These are phyloP conservation scores for Leucopsar rothschildi DNA, from an alignment of 2,113 vertebrate genomes.

Conservation along the genomic window DNA sequence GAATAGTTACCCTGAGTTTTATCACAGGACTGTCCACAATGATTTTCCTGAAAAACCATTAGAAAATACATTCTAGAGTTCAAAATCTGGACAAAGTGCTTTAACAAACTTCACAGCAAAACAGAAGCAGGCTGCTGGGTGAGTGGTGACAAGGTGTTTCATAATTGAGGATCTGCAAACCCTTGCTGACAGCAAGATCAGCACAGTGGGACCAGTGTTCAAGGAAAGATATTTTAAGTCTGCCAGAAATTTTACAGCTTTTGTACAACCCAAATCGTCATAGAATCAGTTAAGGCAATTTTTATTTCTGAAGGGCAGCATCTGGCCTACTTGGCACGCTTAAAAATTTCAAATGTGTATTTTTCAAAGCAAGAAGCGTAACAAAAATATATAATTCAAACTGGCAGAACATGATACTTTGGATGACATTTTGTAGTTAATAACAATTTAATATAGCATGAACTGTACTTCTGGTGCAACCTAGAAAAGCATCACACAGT, in stretches of 20 bases:
- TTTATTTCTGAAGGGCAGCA: slow-evolving; percentile 57
- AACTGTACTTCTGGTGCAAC: slow-evolving; percentile 13
- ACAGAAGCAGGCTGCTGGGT: not conserved
- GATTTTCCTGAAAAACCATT: not conserved
- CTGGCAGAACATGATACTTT: not conserved
- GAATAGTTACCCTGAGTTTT: not conserved
- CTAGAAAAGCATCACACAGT: not conserved
- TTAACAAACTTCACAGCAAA: not conserved
- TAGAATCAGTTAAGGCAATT: slow-evolving; percentile 7
- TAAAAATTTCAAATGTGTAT: not conserved
- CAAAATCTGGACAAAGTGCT: not conserved
- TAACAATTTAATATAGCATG: slow-evolving; percentile 4
- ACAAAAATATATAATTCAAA: not conserved
- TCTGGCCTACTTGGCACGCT: slow-evolving; percentile 23
- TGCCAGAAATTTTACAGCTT: slow-evolving; percentile 14
- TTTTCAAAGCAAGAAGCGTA: slow-evolving; percentile 35
- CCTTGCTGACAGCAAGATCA: slow-evolving; percentile 47
- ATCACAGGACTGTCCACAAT: not conserved
- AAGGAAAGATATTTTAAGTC: slow-evolving; percentile 48
- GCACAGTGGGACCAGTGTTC: slow-evolving; percentile 19
- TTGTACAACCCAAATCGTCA: not conserved
- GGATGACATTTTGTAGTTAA: slow-evolving; percentile 1
- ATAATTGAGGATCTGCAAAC: slow-evolving; percentile 24
- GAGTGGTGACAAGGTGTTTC: slow-evolving; percentile 51
- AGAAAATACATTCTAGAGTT: not conserved